Percentiles rank a stretch among this genome's conserved stretches.
These are phyloP conservation scores for Phrynocephalus forsythii DNA, from an alignment of 2,797 vertebrate genomes.

Conservation along the genomic window DNA sequence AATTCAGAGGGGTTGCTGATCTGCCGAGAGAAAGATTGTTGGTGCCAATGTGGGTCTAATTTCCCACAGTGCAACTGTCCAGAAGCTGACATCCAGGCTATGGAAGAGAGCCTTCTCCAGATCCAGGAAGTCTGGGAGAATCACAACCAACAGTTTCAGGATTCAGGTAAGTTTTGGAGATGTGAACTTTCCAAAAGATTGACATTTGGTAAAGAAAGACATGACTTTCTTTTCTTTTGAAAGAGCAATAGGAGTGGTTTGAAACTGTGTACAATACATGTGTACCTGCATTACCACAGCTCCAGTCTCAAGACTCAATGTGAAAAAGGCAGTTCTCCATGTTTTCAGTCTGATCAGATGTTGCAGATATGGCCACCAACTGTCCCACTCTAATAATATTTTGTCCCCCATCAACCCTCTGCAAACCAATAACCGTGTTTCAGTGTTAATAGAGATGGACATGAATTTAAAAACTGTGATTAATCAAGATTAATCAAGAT, in stretches of 20 bases:
- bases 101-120: constrained; percentile 92
- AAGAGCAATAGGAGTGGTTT: not conserved
- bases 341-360: not conserved
- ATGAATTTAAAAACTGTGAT: too few relatives aligned
- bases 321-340: not conserved
- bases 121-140: constrained; percentile 86
- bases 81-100: constrained; percentile 89
- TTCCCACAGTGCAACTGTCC: constrained; percentile 97
- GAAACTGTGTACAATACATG: not conserved
- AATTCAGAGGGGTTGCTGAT: constrained; percentile 93
- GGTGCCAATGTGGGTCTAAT: constrained; percentile 88
- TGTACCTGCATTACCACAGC: not conserved
- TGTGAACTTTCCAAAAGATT: not conserved
- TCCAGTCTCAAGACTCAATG: too few relatives aligned
- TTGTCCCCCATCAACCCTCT: too few relatives aligned
- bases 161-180: constrained; percentile 85
- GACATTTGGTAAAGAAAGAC: not conserved
- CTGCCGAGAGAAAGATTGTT: constrained; percentile 93
- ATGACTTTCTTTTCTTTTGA: not conserved
- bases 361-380: not conserved
- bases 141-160: constrained; percentile 90
- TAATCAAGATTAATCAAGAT: too few relatives aligned
- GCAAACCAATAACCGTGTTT: too few relatives aligned
- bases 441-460: too few relatives aligned
- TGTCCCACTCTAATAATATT: not conserved